These are phyloP conservation scores for Clepsis dumicolana DNA, from an alignment of 2,888 invertebrate species.

Conservation along the genomic window DNA sequence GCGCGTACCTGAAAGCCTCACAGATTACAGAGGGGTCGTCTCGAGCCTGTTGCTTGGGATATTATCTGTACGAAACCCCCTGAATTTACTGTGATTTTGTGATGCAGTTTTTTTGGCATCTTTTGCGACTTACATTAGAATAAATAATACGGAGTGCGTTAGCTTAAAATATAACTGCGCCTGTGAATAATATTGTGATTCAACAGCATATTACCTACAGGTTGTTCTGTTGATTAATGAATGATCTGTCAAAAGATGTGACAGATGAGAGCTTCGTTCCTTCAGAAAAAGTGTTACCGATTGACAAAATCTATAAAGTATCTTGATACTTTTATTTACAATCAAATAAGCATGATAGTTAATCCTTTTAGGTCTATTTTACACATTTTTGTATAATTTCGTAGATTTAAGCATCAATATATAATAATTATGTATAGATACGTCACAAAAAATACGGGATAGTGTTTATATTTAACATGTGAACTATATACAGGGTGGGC, in stretches of 20 bases:
- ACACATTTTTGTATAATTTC: too few relatives aligned
- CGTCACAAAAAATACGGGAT: too few relatives aligned
- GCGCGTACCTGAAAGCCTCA: constrained; percentile 11
- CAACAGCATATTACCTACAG: background rate
- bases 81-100: background rate
- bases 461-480: too few relatives aligned
- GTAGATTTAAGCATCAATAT: too few relatives aligned
- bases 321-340: background rate
- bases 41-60: constrained; percentile 48
- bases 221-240: background rate
- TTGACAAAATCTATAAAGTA: background rate
- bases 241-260: background rate
- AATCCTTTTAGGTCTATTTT: too few relatives aligned
- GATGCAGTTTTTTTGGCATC: background rate
- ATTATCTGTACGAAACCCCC: constrained; percentile 1
- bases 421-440: too few relatives aligned
- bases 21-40: constrained; percentile 1
- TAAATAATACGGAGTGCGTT: too few relatives aligned
- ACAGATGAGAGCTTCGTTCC: background rate
- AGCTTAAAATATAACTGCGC: too few relatives aligned
- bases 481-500: too few relatives aligned
- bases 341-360: background rate
- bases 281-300: background rate
- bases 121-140: background rate
- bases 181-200: constrained; percentile 1